Percentiles rank a stretch among this genome's conserved stretches.
These are phyloP conservation scores for Antennarius maculatus DNA, from an alignment of 2,797 vertebrate genomes.

Conservation along the genomic window DNA sequence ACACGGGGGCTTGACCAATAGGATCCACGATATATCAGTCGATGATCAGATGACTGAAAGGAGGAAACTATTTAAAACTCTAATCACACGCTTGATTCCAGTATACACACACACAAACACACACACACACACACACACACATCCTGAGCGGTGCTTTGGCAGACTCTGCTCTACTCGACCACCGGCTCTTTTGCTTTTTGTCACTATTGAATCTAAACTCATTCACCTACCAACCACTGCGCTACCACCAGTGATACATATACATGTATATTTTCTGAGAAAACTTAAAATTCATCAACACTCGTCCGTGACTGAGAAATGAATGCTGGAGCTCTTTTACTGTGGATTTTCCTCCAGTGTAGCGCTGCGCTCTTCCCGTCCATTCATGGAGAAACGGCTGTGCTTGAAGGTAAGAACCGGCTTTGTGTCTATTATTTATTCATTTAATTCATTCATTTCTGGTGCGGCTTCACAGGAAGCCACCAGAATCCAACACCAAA, in stretches of 20 bases:
- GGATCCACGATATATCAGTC: slow-evolving; percentile 77
- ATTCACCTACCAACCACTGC: neutral
- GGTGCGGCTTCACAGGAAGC: neutral
- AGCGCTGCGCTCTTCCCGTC: slow-evolving; percentile 39
- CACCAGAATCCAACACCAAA: neutral
- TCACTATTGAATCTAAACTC: slow-evolving; percentile 41
- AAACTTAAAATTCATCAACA: slow-evolving; percentile 27
- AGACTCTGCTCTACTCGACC: slow-evolving; percentile 36
- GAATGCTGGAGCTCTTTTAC: slow-evolving; percentile 50
- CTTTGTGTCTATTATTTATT: slow-evolving; percentile 47
- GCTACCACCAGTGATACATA: neutral
- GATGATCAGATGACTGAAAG: slow-evolving; percentile 86
- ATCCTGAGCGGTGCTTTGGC: slow-evolving; percentile 26
- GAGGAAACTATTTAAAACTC: slow-evolving; percentile 84
- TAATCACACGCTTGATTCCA: slow-evolving; percentile 67
- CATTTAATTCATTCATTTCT: slow-evolving; percentile 6
- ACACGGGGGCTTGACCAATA: slow-evolving; percentile 85
- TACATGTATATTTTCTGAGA: slow-evolving; percentile 7
- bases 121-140: slow-evolving; percentile 62
- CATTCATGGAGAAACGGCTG: slow-evolving; percentile 55
- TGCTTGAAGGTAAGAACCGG: slow-evolving; percentile 66
- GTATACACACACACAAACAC: slow-evolving; percentile 55
- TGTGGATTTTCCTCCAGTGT: slow-evolving; percentile 69
- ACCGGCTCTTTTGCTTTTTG: slow-evolving; percentile 34
- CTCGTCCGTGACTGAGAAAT: slow-evolving; percentile 60